phyloP scores from a whole-genome alignment of 2,797 vertebrate genomes.

The Danio tinwini region DNA sequence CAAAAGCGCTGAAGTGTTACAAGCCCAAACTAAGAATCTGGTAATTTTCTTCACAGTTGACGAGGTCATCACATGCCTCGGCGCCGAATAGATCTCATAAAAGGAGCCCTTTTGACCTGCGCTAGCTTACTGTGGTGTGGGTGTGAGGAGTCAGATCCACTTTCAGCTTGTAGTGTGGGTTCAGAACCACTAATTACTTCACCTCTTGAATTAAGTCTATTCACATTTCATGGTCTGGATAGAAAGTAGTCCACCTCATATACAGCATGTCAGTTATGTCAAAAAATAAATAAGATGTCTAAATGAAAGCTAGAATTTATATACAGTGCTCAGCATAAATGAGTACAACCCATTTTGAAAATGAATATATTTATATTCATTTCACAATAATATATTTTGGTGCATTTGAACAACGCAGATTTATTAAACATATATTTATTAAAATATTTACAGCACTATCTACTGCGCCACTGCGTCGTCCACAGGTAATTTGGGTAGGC shows the following conservation, averaged over 20 bases:
- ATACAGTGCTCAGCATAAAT: too few species aligned
- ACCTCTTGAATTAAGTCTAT: neutral
- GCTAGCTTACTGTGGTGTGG: neutral
- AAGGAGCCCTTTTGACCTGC: conserved; percentile 1
- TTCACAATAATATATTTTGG: too few species aligned
- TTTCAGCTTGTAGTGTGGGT: neutral
- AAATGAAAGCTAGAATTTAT: too few species aligned
- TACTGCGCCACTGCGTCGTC: too few species aligned
- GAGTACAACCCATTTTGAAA: too few species aligned
- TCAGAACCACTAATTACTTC: conserved; percentile 23
- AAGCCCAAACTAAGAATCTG: neutral
- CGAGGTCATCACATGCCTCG: conserved; percentile 37
- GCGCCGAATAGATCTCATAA: neutral
- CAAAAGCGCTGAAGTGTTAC: conserved; percentile 28
- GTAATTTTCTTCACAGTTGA: conserved; percentile 39
- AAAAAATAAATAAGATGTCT: too few species aligned
- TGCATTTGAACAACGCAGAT: too few species aligned
- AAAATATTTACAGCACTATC: too few species aligned
- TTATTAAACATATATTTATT: too few species aligned
- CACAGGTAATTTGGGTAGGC: too few species aligned
- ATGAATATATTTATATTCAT: too few species aligned
- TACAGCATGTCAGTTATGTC: neutral
- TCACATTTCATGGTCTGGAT: neutral
- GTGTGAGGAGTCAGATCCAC: conserved; percentile 6
- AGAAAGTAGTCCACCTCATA: neutral